A percentile compares a stretch with the other conserved stretches of the same genome.
phyloP scores from a whole-genome alignment of 2,888 invertebrate genomes.

The Cataglyphis cursor region DNA sequence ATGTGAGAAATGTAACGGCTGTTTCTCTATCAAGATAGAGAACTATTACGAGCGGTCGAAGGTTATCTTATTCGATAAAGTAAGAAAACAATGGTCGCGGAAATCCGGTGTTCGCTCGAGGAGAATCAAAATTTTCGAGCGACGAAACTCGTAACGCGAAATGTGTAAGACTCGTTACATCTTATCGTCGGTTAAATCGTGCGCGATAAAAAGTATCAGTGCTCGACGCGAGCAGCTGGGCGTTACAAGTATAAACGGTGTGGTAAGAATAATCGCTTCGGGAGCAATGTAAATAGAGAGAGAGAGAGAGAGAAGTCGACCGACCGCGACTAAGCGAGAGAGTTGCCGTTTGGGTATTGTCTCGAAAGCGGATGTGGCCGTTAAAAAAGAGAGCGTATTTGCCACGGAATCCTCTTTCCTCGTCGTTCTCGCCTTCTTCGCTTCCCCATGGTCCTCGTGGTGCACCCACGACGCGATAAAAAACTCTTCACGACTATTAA shows the following conservation, averaged over 20 bases:
- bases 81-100: not conserved
- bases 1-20: not conserved
- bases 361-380: constrained; percentile 64
- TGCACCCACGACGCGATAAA: constrained; percentile 67
- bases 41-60: constrained; percentile 9
- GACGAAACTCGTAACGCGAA: not conserved
- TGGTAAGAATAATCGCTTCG: constrained; percentile 66
- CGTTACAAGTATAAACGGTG: constrained; percentile 64
- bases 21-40: not conserved
- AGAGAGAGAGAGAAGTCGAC: constrained; percentile 12
- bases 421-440: constrained; percentile 41
- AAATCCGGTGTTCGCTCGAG: not conserved
- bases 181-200: constrained; percentile 47
- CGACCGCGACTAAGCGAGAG: constrained; percentile 4
- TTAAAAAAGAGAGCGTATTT: constrained; percentile 75
- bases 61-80: not conserved
- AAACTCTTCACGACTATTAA: constrained; percentile 79
- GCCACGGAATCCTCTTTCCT: constrained; percentile 72
- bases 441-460: constrained; percentile 24
- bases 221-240: constrained; percentile 41
- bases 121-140: not conserved
- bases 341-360: constrained; percentile 76
- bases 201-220: constrained; percentile 42
- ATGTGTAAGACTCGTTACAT: constrained; percentile 22
- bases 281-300: constrained; percentile 57